Evolutionary conservation across 2,888 invertebrate species (phyloP).

Genomic region (Conchocele bisecta): DNA sequence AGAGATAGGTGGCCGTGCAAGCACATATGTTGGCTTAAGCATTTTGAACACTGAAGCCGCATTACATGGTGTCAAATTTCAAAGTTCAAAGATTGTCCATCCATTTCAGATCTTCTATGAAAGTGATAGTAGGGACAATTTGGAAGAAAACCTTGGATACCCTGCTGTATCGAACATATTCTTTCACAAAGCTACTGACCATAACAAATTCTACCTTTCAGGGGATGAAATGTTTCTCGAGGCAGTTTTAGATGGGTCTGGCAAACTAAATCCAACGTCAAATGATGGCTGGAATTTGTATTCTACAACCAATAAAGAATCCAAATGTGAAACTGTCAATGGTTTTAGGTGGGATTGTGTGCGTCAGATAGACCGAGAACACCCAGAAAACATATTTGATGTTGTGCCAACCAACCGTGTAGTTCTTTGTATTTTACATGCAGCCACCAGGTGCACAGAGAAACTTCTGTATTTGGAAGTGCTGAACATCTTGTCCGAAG

Average conservation of each 20-base stretch:
- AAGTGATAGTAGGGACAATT: background rate
- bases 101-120: constrained; percentile 2
- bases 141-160: background rate
- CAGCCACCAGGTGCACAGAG: background rate
- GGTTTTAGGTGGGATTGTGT: background rate
- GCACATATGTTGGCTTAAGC: background rate
- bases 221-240: constrained; percentile 12
- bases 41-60: background rate
- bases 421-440: background rate
- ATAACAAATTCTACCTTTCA: background rate
- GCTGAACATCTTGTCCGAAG: background rate
- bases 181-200: too few relatives aligned
- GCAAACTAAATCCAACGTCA: background rate
- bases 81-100: background rate
- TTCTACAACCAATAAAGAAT: background rate
- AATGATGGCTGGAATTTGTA: constrained; percentile 3
- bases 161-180: too few relatives aligned
- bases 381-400: background rate
- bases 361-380: background rate
- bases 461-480: background rate
- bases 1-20: background rate
- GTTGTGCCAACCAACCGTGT: background rate
- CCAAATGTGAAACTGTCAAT: background rate
- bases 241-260: background rate
- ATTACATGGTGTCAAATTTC: constrained; percentile 3